A percentile compares a stretch with the other conserved stretches of the same genome.
Evolutionary conservation across 1,140 invertebrate species (phyloP).

Genomic region (Onthophagus taurus): DNA sequence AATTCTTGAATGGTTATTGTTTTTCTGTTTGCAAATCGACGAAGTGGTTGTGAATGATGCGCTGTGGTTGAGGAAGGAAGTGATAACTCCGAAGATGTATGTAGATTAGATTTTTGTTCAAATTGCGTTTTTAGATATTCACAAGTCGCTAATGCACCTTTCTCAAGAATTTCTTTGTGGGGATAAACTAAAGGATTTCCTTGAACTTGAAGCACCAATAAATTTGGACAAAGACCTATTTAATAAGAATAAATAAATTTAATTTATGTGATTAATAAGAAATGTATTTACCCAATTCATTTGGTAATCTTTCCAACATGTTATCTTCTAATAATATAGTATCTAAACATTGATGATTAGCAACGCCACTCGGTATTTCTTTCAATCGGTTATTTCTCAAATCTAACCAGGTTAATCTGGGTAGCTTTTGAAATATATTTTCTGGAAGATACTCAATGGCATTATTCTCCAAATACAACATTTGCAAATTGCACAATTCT

Average conservation of each 20-base stretch:
- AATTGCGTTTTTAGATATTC: too few species aligned
- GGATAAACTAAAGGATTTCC: neutral
- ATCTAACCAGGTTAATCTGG: conserved; percentile 36
- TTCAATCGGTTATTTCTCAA: conserved; percentile 34
- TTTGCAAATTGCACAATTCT: conserved; percentile 29
- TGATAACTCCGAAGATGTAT: too few species aligned
- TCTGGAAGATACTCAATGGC: conserved; percentile 28
- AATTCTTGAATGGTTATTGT: too few species aligned
- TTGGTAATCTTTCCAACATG: conserved; percentile 26
- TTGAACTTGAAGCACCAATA: neutral
- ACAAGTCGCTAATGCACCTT: too few species aligned
- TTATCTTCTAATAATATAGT: conserved; percentile 35
- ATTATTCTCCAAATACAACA: conserved; percentile 37
- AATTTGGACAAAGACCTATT: conserved; percentile 5
- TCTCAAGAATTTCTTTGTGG: neutral
- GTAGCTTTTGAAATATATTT: conserved; percentile 33
- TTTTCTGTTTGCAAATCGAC: too few species aligned
- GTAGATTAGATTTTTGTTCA: too few species aligned
- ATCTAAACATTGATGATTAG: conserved; percentile 33
- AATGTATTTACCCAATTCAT: conserved; percentile 27
- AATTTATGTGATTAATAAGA: neutral
- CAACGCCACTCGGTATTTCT: conserved; percentile 30
- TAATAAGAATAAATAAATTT: too few species aligned
- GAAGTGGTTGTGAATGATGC: too few species aligned
- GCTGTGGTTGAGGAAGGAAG: too few species aligned